Evolutionary conservation across 2,797 vertebrate species (phyloP), one percentile per base, ranked within the genome.

Genomic region (Schizopygopsis pylzovi): DNA sequence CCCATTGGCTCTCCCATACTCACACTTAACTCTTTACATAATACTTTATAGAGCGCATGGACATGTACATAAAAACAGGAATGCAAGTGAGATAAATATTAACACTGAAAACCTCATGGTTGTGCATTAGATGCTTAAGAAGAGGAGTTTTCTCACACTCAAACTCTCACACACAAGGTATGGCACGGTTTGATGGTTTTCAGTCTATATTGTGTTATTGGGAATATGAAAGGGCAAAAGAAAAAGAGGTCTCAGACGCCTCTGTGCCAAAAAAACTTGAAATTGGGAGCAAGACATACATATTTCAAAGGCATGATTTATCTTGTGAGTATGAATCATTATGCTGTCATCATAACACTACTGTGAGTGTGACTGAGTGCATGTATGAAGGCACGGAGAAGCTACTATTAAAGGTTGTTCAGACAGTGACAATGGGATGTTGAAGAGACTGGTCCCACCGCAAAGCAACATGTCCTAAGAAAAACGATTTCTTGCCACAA

Each of bases 331-430:
- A 56, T 79, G 75, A 56, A 78, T 79, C 25, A 39, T 9, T 33
- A 41, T 63, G 67, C 33, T 41, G 15, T 80, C 67, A 79, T 61
- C 45, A 75, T 71, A 41, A 83, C 43, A 59, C 61, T 72, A 59
- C 61, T 72, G 68, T 76, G 59, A 68, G 86, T 47, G 61, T 59
- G 70, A 72, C 20, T 10, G 22, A 68, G 25, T 75, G 70, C 75
- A 47, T 67, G 28, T 68, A 82, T 85, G 81, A 89, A 88, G 88
- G 86, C 88, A 86, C 81, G n/a, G 82, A 83, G 79, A 88, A 67
- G 82, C 87, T 89, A 90, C 72, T 78, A 72, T 88, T 89, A 92
- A 91, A 89, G 89, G 88, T 88, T 91, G 83, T 89, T 89, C 41
- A 18, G 37, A 91, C 72, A 87, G 89, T 86, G 54, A 67, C 83